Evolutionary conservation across 2,888 invertebrate genomes (phyloP).

Genomic region (Tetrapedia diversipes): DNA sequence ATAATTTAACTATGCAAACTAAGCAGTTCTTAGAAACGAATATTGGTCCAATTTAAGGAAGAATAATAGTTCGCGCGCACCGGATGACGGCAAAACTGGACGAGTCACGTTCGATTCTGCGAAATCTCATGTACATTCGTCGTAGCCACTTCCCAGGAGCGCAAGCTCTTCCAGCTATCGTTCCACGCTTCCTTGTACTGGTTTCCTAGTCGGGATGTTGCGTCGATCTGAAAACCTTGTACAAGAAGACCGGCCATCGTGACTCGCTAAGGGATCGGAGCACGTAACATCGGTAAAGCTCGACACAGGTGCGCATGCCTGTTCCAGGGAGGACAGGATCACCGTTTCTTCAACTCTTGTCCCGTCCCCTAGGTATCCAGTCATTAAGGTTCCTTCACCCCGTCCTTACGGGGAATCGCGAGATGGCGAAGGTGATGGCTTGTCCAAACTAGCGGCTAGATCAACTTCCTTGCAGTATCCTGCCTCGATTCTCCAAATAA

Average conservation of each 20-base stretch:
- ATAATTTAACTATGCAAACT: too few relatives aligned
- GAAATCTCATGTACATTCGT: conserved; percentile 61
- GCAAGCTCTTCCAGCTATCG: conserved; percentile 64
- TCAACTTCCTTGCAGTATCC: conserved; percentile 35
- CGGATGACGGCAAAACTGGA: conserved; percentile 36
- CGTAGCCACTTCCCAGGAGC: conserved; percentile 68
- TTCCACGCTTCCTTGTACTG: conserved; percentile 68
- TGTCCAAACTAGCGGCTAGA: conserved; percentile 32
- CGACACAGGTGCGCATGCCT: conserved; percentile 68
- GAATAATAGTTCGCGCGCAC: conserved; percentile 16
- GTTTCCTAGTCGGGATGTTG: conserved; percentile 74
- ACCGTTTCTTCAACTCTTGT: conserved; percentile 66
- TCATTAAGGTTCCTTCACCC: conserved; percentile 70
- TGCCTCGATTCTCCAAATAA: conserved; percentile 5
- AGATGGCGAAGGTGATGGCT: conserved; percentile 48
- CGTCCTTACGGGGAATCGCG: conserved; percentile 61
- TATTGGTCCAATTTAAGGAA: too few relatives aligned
- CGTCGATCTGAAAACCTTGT: conserved; percentile 69
- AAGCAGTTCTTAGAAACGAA: too few relatives aligned
- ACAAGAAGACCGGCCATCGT: conserved; percentile 68
- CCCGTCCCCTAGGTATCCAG: conserved; percentile 39
- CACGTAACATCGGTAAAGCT: conserved; percentile 67
- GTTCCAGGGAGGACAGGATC: conserved; percentile 65
- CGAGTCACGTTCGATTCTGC: conserved; percentile 61
- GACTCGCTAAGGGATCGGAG: conserved; percentile 71